Evolutionary conservation across 2,888 invertebrate species (phyloP), one percentile per base, ranked within the genome.

Genomic region (Charanyca ferruginea): DNA sequence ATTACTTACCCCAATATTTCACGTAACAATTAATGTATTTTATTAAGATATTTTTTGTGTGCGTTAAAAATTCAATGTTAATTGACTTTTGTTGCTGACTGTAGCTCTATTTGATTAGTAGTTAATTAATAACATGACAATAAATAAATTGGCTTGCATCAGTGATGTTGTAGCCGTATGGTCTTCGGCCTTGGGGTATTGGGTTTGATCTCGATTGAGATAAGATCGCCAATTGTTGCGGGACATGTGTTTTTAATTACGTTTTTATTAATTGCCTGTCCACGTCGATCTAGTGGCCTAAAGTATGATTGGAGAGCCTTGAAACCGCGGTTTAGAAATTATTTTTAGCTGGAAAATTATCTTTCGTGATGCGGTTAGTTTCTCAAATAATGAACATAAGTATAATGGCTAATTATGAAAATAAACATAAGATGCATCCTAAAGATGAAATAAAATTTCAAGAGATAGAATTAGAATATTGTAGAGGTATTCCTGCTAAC

Each of bases 241-340:
- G 23, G 45, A 73, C 71, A 73, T 60, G 45, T 42, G 13, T 11
- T 41, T 55, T 70, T 54, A 75, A 73, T 54, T 47, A 44, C 7
- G 13, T 35, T 65, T 66, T 54, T 55, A 66, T 60, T 67, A 67
- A 53, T 67, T 54, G 44, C 48, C 22, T 73, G 68, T 67, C 38
- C 44, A 28, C 22, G 5, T n/a, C 45, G 22, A n/a, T 42, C 3
- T 22, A 23, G 22, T 18, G 9, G 20, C 0, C 22, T 25, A 22
- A 47, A 20, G 11, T 35, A 22, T 28, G 18, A 38, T 28, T 62
- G 25, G 6, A 35, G 18, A 38, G 38, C 13, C 38, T 3, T 13
- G 38, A 38, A 38, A 38, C 38, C 3, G 13, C 16, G 9, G 2
- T 38, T 38, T 4, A 38, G 16, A 38, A 38, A 5, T 9, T 38